Conservation (phyloP, 1,140 invertebrate genomes). For the Delia radicum region DNA sequence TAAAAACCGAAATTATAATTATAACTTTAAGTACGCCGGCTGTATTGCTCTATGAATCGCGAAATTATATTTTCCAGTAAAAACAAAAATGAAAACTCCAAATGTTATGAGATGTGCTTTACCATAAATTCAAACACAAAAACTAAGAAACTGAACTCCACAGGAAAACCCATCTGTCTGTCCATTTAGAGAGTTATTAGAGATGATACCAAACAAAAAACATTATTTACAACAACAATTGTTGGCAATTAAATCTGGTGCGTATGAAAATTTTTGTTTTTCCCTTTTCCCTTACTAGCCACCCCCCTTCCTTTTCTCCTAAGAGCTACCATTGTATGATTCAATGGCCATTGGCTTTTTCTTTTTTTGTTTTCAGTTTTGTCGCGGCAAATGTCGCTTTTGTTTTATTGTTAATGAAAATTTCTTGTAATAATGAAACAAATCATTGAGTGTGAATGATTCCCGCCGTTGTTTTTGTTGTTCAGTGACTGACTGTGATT, state of each 20-base stretch:
- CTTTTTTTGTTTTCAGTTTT: neutral
- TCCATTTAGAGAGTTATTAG: neutral
- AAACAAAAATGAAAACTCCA: neutral
- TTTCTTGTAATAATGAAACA: slow-evolving; percentile 49
- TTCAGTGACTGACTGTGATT: slow-evolving; percentile 27
- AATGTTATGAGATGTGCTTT: neutral
- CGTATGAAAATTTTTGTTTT: neutral
- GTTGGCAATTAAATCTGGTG: slow-evolving; percentile 52
- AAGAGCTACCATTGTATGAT: neutral
- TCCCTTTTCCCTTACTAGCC: neutral
- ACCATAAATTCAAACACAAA: neutral
- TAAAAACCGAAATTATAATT: slow-evolving; percentile 29
- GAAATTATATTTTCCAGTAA: neutral
- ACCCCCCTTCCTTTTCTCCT: neutral
- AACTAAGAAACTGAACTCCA: neutral
- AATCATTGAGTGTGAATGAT: slow-evolving; percentile 55
- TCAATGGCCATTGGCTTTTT: neutral
- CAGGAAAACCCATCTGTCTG: neutral
- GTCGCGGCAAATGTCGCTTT: slow-evolving; percentile 14
- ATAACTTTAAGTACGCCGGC: neutral
- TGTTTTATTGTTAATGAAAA: slow-evolving; percentile 50
- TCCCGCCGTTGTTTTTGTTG: slow-evolving; percentile 54
- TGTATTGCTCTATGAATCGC: neutral
- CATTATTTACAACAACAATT: slow-evolving; percentile 40
- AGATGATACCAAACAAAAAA: neutral